These are phyloP conservation scores for Dasypogon diadema DNA, from an alignment of 2,888 invertebrate species.

Conservation along the genomic window DNA sequence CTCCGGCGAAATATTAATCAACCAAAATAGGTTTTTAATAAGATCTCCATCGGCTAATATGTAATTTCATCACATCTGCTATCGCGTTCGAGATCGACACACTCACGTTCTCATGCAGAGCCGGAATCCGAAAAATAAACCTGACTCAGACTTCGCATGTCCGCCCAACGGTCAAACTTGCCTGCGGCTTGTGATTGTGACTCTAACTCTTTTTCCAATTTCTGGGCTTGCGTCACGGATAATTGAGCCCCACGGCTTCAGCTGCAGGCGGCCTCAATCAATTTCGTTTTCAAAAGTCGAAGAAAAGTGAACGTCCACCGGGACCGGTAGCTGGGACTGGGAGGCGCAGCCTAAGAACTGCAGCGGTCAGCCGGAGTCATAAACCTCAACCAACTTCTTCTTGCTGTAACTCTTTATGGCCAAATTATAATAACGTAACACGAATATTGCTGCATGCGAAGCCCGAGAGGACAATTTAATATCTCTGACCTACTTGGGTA, in stretches of 20 bases:
- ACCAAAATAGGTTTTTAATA: too few relatives aligned
- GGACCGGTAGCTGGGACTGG: neutral
- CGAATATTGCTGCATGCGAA: neutral
- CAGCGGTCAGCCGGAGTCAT: neutral
- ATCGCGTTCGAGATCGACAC: neutral
- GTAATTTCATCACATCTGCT: too few relatives aligned
- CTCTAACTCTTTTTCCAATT: neutral
- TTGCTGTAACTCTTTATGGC: neutral
- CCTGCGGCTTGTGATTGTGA: neutral
- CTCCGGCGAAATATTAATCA: neutral
- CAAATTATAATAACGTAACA: neutral
- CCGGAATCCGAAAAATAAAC: neutral
- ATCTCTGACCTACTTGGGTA: conserved; percentile 25
- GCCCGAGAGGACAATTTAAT: neutral
- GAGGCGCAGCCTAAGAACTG: neutral
- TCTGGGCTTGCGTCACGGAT: neutral
- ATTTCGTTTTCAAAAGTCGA: conserved; percentile 24
- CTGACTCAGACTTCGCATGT: neutral
- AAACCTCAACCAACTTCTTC: neutral
- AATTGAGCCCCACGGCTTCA: neutral
- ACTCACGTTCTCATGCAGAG: neutral
- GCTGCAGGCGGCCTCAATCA: neutral
- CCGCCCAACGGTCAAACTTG: neutral
- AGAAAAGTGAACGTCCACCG: conserved; percentile 27
- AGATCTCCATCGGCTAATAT: too few relatives aligned